Evolutionary conservation across 1,140 invertebrate genomes (phyloP).

Genomic region (Drosophila nikananu): DNA sequence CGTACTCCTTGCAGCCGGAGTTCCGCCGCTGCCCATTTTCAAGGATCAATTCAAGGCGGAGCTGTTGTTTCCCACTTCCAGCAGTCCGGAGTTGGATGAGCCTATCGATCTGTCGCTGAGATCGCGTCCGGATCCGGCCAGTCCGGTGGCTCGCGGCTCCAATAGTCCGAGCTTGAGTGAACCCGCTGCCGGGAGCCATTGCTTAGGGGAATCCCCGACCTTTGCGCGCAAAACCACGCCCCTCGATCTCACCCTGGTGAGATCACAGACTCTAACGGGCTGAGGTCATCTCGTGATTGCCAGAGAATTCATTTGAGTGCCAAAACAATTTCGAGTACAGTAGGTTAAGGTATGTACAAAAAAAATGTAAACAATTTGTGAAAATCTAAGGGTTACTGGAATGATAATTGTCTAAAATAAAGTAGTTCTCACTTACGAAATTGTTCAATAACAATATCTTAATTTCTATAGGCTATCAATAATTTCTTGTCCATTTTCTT

Average conservation of each 20-base stretch:
- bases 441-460: neutral
- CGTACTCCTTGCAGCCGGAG: conserved; percentile 37
- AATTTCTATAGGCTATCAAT: no score
- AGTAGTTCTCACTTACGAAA: neutral
- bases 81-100: conserved; percentile 87
- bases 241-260: conserved; percentile 88
- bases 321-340: conserved; percentile 48
- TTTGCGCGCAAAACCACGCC: conserved; percentile 86
- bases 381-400: neutral
- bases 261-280: conserved; percentile 77
- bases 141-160: conserved; percentile 46
- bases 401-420: neutral
- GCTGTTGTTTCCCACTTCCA: conserved; percentile 50
- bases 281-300: conserved; percentile 46
- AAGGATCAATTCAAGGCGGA: conserved; percentile 65
- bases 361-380: conserved; percentile 1
- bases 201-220: conserved; percentile 36
- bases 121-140: conserved; percentile 73
- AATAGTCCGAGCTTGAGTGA: conserved; percentile 62
- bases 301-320: conserved; percentile 56
- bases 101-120: conserved; percentile 92
- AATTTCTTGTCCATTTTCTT: neutral
- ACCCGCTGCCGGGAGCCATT: conserved; percentile 44
- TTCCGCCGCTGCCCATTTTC: conserved; percentile 65
- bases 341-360: conserved; percentile 39